These are phyloP conservation scores for Agonopterix arenella DNA, from an alignment of 2,888 invertebrate species.

Conservation along the genomic window DNA sequence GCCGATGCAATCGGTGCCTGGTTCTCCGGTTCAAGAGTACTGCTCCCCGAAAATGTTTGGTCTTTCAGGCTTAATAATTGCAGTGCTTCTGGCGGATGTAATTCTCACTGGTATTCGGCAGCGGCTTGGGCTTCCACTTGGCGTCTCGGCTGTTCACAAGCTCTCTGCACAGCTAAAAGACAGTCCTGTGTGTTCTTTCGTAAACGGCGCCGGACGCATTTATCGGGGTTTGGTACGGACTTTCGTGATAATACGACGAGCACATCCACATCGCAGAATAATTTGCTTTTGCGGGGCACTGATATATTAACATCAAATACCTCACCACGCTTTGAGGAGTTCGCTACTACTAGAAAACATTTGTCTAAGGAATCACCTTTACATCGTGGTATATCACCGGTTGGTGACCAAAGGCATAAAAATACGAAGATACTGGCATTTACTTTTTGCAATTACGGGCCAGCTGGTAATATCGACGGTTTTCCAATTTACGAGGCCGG, in stretches of 20 bases:
- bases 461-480: conserved; percentile 65
- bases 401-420: conserved; percentile 19
- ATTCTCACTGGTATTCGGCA: conserved; percentile 61
- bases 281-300: conserved; percentile 44
- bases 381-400: conserved; percentile 38
- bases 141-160: conserved; percentile 63
- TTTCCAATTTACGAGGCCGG: conserved; percentile 66
- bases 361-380: conserved; percentile 40
- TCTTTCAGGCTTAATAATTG: conserved; percentile 56
- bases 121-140: conserved; percentile 68
- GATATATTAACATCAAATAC: conserved; percentile 34
- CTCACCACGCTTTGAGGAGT: conserved; percentile 35
- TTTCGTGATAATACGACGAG: not conserved
- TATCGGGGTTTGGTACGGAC: conserved; percentile 2
- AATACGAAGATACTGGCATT: conserved; percentile 56
- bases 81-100: conserved; percentile 60
- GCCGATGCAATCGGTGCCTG: conserved; percentile 63
- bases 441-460: conserved; percentile 68
- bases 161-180: conserved; percentile 53
- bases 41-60: conserved; percentile 53
- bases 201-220: conserved; percentile 30
- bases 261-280: conserved; percentile 16
- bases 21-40: conserved; percentile 60
- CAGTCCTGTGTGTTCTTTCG: conserved; percentile 49
- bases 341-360: conserved; percentile 21